phyloP scores from a whole-genome alignment of 2,797 vertebrate genomes.

The Pangasius macronema region DNA sequence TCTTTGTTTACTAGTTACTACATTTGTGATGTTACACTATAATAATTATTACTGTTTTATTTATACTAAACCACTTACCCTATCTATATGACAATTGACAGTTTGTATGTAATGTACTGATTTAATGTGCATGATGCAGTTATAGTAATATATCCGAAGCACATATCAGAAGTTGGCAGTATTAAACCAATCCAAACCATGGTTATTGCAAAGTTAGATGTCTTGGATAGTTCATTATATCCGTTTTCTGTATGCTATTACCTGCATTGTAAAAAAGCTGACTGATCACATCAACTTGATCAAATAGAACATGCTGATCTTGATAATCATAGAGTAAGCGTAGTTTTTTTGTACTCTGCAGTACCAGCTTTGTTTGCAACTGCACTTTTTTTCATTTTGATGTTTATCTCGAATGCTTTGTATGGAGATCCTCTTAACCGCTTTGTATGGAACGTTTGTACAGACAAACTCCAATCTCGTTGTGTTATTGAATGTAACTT shows the following conservation, averaged over 20 bases:
- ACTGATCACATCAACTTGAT: not conserved
- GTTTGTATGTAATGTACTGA: conserved; percentile 44
- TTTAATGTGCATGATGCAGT: conserved; percentile 54
- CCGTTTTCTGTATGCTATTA: conserved; percentile 44
- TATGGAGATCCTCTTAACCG: conserved; percentile 44
- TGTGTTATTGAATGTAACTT: conserved; percentile 53
- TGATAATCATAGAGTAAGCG: conserved; percentile 43
- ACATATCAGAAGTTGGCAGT: conserved; percentile 39
- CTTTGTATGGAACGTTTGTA: conserved; percentile 57
- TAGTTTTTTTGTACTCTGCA: conserved; percentile 46
- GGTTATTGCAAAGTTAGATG: conserved; percentile 41
- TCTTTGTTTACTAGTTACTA: not conserved
- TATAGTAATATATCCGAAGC: conserved; percentile 47
- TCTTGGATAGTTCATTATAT: conserved; percentile 43
- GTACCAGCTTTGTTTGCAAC: conserved; percentile 49
- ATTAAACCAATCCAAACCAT: conserved; percentile 39
- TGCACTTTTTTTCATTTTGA: conserved; percentile 53
- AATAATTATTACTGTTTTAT: conserved; percentile 20
- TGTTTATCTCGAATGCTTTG: conserved; percentile 51
- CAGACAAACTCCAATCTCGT: conserved; percentile 31
- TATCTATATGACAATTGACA: conserved; percentile 31
- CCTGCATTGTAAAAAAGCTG: conserved; percentile 27
- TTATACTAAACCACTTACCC: conserved; percentile 28
- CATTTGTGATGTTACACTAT: conserved; percentile 28
- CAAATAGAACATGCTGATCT: conserved; percentile 35